phyloP scores from a whole-genome alignment of 2,888 invertebrate genomes.

The Lycaena phlaeas region DNA sequence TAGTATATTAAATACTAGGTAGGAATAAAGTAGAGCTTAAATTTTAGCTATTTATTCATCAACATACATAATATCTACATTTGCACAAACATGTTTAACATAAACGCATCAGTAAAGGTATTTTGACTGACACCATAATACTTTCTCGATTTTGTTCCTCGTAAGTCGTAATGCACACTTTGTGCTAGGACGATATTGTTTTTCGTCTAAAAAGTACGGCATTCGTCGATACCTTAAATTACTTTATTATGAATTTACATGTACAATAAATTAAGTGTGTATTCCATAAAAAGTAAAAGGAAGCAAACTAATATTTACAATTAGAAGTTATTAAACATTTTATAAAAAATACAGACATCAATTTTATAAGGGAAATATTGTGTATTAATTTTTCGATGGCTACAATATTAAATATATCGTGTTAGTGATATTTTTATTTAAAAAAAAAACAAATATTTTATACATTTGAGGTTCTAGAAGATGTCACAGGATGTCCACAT shows the following conservation, averaged over 20 bases:
- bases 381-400: slow-evolving; percentile 7
- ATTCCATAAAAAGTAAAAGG: slow-evolving; percentile 32
- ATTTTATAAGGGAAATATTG: slow-evolving; percentile 15
- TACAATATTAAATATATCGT: slow-evolving; percentile 2
- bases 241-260: slow-evolving; percentile 50
- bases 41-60: slow-evolving; percentile 71
- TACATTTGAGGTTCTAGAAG: not conserved
- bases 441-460: not conserved
- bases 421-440: slow-evolving; percentile 10
- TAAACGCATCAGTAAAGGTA: slow-evolving; percentile 57
- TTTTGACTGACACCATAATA: slow-evolving; percentile 52
- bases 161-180: slow-evolving; percentile 23
- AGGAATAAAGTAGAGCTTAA: slow-evolving; percentile 27
- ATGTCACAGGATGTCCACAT: not conserved
- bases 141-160: slow-evolving; percentile 45
- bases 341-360: slow-evolving; percentile 21
- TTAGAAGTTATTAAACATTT: slow-evolving; percentile 25
- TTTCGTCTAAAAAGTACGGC: slow-evolving; percentile 32
- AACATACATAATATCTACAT: slow-evolving; percentile 73
- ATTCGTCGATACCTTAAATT: slow-evolving; percentile 48
- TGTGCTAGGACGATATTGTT: slow-evolving; percentile 25
- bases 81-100: slow-evolving; percentile 66
- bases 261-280: slow-evolving; percentile 50
- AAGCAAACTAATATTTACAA: slow-evolving; percentile 69
- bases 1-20: no score